A percentile compares a stretch with the other conserved stretches of the same genome.
Conservation (phyloP, 1,140 invertebrate genomes). For the Nasonia vitripennis region DNA sequence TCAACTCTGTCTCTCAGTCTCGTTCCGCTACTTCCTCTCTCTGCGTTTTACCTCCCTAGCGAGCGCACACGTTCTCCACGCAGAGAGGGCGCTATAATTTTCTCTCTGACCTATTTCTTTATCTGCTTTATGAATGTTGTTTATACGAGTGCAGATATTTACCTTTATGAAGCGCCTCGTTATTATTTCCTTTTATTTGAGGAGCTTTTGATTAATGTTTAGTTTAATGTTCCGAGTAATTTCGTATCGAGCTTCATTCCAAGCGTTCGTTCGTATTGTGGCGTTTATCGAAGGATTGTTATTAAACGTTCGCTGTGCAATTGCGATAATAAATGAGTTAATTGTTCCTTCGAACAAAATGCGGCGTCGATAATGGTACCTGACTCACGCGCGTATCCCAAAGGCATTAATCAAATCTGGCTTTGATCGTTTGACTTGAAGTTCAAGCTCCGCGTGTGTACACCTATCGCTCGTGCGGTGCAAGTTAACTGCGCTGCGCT, state of each 20-base stretch:
- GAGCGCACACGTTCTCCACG: background rate
- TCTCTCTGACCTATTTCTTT: constrained; percentile 6
- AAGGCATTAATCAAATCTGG: background rate
- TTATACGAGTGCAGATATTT: background rate
- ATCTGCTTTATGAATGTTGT: background rate
- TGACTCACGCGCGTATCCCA: background rate
- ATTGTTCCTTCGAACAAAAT: background rate
- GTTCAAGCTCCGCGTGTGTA: background rate
- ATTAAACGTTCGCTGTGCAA: background rate
- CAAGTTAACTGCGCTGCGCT: background rate
- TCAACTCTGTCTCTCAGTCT: background rate
- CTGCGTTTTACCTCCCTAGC: background rate
- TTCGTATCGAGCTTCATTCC: too few species aligned
- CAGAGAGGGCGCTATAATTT: constrained; percentile 1
- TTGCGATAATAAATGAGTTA: background rate
- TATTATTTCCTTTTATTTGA: background rate
- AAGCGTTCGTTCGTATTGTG: too few species aligned
- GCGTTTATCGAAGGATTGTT: background rate
- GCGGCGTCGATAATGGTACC: background rate
- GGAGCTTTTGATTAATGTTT: background rate
- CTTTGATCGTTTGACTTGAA: too few species aligned
- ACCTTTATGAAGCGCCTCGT: background rate
- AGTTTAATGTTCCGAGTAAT: background rate
- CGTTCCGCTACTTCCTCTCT: background rate
- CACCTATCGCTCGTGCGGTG: background rate